Conservation (phyloP, 1,140 invertebrate species). For the Drosophila murphyi region DNA sequence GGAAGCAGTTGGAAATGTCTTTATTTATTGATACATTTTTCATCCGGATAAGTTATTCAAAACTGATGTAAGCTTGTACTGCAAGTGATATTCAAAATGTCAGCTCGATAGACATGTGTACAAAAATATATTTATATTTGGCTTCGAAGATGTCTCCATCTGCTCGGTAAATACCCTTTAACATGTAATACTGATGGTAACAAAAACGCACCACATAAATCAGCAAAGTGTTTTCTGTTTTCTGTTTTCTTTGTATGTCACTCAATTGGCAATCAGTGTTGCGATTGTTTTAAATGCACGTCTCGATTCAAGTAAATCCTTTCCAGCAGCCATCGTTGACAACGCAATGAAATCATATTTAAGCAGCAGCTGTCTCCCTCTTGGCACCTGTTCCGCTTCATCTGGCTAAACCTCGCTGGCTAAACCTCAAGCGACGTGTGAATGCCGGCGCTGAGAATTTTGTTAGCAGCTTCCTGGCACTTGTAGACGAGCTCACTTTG, state of each 20-base stretch:
- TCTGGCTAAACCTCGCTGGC: not conserved
- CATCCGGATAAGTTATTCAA: too few species aligned
- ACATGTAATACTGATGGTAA: too few species aligned
- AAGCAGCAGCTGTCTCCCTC: conserved; percentile 52
- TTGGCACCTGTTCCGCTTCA: conserved; percentile 9
- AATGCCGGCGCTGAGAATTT: conserved; percentile 57
- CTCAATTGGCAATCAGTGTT: conserved; percentile 47
- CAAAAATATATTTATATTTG: too few species aligned
- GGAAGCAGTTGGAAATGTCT: too few species aligned
- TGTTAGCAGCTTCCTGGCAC: conserved; percentile 64
- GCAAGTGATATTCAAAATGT: too few species aligned
- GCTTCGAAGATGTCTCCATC: too few species aligned
- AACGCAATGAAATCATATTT: conserved; percentile 69
- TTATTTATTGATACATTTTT: too few species aligned
- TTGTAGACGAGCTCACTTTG: conserved; percentile 15
- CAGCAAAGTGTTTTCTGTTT: conserved; percentile 25
- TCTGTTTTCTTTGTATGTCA: conserved; percentile 22
- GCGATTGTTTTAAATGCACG: conserved; percentile 42
- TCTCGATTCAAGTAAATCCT: conserved; percentile 32
- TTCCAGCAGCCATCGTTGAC: conserved; percentile 20
- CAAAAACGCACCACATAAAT: conserved; percentile 10
- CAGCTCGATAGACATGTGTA: too few species aligned
- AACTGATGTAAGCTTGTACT: too few species aligned
- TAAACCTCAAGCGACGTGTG: conserved; percentile 25
- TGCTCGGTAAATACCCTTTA: too few species aligned